Percentiles rank a stretch among this genome's conserved stretches.
Conservation (phyloP, 1,140 invertebrate genomes). For the Lucilia cuprina region DNA sequence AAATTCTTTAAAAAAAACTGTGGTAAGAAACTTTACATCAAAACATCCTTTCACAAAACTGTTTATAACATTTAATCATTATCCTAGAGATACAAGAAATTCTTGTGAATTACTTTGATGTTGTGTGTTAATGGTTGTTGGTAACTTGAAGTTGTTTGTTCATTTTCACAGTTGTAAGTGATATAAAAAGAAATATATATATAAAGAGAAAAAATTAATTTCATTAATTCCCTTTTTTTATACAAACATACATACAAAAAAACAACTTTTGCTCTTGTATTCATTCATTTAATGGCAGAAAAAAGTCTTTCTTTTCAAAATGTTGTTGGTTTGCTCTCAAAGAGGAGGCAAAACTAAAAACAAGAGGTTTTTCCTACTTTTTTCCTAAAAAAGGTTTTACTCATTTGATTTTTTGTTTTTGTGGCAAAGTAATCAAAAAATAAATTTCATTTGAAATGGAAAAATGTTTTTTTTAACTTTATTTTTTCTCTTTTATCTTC, state of each 20-base stretch:
- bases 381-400: background rate
- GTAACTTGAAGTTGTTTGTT: background rate
- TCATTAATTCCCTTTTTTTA: background rate
- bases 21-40: no score
- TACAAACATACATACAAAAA: background rate
- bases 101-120: background rate
- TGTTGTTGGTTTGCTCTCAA: background rate
- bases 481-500: background rate
- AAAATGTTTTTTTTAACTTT: background rate
- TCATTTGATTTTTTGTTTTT: background rate
- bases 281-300: background rate
- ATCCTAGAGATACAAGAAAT: background rate
- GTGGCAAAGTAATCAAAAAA: conserved; percentile 6
- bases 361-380: background rate
- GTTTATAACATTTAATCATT: no score
- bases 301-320: background rate
- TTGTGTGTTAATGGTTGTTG: background rate
- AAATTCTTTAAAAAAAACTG: no score
- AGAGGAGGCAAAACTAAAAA: background rate
- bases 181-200: background rate
- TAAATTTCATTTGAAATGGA: conserved; percentile 10
- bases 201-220: background rate
- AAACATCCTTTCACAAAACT: no score
- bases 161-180: no score
- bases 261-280: background rate